These are phyloP conservation scores for Tretioscincus oriximinensis DNA, from an alignment of 2,113 vertebrate species.

Conservation along the genomic window DNA sequence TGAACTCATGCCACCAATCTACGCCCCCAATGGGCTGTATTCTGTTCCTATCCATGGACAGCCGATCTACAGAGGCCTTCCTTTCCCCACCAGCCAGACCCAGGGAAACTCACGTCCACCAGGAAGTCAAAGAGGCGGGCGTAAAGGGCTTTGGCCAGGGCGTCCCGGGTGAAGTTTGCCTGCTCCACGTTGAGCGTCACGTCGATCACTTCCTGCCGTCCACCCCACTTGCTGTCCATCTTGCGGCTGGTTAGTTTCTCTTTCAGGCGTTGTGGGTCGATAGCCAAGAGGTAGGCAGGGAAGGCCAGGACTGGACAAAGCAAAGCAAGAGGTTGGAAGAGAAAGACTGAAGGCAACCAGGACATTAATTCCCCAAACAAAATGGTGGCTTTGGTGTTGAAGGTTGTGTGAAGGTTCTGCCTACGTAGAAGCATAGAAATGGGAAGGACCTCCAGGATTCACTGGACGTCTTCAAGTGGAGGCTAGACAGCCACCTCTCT, in stretches of 20 bases:
- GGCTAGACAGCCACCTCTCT: too few relatives aligned
- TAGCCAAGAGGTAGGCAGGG: conserved; percentile 78
- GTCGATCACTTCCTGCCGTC: conserved; percentile 76
- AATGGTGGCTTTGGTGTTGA: too few relatives aligned
- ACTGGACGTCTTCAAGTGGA: too few relatives aligned
- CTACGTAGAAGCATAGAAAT: too few relatives aligned
- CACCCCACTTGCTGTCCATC: conserved; percentile 86
- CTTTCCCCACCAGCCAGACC: fast-evolving
- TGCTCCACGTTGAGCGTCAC: conserved; percentile 83
- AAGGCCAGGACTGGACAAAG: conserved; percentile 75
- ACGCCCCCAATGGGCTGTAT: too few relatives aligned
- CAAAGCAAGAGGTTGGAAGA: neutral
- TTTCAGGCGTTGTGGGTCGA: conserved; percentile 74
- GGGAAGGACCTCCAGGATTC: too few relatives aligned
- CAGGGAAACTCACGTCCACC: conserved; percentile 70
- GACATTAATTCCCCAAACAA: too few relatives aligned
- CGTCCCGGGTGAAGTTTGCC: conserved; percentile 78
- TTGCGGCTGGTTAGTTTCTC: conserved; percentile 79
- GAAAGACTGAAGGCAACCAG: too few relatives aligned
- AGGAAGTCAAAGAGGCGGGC: conserved; percentile 81
- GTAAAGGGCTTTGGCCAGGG: conserved; percentile 81
- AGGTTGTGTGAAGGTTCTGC: too few relatives aligned
- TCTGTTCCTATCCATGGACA: too few relatives aligned
- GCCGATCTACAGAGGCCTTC: neutral
- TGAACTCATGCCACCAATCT: too few relatives aligned